Evolutionary conservation across 2,888 invertebrate genomes (phyloP), one percentile per base, ranked within the genome.

Genomic region (Clusia tigrina): DNA sequence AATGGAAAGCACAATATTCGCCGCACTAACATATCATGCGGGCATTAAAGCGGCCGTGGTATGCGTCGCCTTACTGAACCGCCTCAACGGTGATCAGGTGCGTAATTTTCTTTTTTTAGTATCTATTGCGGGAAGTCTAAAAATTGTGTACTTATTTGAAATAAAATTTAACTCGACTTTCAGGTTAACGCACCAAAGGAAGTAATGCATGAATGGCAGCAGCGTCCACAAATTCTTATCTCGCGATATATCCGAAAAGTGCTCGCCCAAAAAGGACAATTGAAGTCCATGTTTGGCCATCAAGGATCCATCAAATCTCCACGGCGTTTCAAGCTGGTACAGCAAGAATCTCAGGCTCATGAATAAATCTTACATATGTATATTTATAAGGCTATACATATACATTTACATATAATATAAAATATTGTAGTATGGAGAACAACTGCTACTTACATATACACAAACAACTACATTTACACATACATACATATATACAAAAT

Each of bases 1-100:
- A 86, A 97, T 97, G 98, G 98, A 98, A 85, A 92, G 94, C 42
- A 87, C 95, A 9, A 92, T 94, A 15, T 97, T 98, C 81, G 94
- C 96, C 0, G 96, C 97, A 1, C 88, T 97, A 59, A 96, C 96
- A 24, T 92, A 94, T 81, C 93, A 95, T 81, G 96, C 97, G 9
- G 95, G 95, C 15, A 93, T 97, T 71, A 91, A 90, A 81, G 92
- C 95, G 0, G 96, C 95, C n/a, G 93, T 98, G 37, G 88, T 97
- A 24, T 98, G 98, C 82, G 98, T 97, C 58, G 91, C 96, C 0
- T 84, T 98, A 32, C 86, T 98, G 58, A 95, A 98, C 85, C 88
- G 98, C 68, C 88, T 98, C 48, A 91, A 95, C 79, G 95, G 95
- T 23, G 98, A 98, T 85, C 96, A 97, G 89, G 93, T 96, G 83